Conservation (phyloP, 2,888 invertebrate genomes). For the Drosophila anomalata region DNA sequence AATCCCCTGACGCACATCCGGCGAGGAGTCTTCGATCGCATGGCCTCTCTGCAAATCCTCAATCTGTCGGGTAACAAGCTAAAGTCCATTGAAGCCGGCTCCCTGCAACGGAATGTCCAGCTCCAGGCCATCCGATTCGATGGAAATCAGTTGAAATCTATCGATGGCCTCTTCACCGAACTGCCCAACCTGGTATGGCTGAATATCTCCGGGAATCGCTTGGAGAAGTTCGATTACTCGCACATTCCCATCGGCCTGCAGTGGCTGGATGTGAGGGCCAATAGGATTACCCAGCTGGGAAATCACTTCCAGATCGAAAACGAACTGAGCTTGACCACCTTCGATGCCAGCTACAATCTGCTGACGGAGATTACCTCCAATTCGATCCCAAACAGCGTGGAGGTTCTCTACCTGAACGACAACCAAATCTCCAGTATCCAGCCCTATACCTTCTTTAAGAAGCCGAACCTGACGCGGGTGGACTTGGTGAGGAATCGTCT, state of each 20-base stretch:
- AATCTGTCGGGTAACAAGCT: slow-evolving; percentile 95
- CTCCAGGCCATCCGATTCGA: slow-evolving; percentile 95
- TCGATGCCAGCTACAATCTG: slow-evolving; percentile 95
- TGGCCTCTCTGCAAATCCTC: slow-evolving; percentile 92
- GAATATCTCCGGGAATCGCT: slow-evolving; percentile 95
- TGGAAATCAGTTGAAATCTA: slow-evolving; percentile 92
- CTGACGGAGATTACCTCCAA: slow-evolving; percentile 90
- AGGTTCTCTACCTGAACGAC: slow-evolving; percentile 94
- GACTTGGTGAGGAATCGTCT: slow-evolving; percentile 97
- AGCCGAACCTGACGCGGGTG: slow-evolving; percentile 94
- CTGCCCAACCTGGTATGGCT: slow-evolving; percentile 93
- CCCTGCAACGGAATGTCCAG: slow-evolving; percentile 90
- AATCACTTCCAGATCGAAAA: slow-evolving; percentile 90
- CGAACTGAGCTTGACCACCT: slow-evolving; percentile 90
- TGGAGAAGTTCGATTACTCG: slow-evolving; percentile 95
- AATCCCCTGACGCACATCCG: slow-evolving; percentile 93
- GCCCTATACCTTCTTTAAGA: slow-evolving; percentile 95
- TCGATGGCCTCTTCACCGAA: slow-evolving; percentile 92
- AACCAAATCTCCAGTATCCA: slow-evolving; percentile 94
- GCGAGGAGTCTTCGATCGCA: slow-evolving; percentile 90
- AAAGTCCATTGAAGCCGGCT: slow-evolving; percentile 90
- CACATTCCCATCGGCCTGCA: slow-evolving; percentile 92
- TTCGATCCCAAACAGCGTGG: slow-evolving; percentile 93
- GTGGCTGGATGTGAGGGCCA: slow-evolving; percentile 95
- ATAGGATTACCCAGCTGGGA: slow-evolving; percentile 91